Conservation (phyloP, 2,888 invertebrate genomes). For the Drosophila nigricruria region DNA sequence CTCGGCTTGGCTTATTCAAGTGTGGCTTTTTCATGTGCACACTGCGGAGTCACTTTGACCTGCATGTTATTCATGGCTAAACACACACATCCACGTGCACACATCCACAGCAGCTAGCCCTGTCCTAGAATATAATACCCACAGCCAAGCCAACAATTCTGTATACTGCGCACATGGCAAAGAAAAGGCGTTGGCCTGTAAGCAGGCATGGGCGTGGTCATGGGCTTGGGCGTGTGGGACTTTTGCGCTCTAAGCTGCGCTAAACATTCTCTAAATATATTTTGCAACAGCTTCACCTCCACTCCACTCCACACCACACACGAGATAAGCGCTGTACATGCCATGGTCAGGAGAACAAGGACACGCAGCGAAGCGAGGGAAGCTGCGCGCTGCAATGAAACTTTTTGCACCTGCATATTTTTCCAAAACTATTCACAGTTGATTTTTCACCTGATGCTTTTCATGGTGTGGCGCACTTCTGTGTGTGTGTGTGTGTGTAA, state of each 20-base stretch:
- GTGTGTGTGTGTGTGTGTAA: conserved; percentile 17
- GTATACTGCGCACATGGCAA: conserved; percentile 62
- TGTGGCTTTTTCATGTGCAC: conserved; percentile 59
- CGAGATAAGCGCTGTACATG: conserved; percentile 70
- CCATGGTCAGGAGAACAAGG: conserved; percentile 33
- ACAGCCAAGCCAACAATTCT: conserved; percentile 74
- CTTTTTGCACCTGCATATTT: conserved; percentile 80
- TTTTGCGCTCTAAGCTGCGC: conserved; percentile 73
- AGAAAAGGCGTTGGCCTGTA: conserved; percentile 45
- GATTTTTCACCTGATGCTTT: conserved; percentile 82
- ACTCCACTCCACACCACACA: conserved; percentile 12
- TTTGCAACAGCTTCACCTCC: conserved; percentile 69
- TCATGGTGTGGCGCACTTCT: conserved; percentile 34
- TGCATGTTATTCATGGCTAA: conserved; percentile 78
- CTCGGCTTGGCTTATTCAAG: conserved; percentile 67
- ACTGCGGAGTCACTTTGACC: conserved; percentile 73
- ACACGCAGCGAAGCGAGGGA: conserved; percentile 29
- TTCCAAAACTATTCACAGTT: conserved; percentile 81
- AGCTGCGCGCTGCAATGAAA: conserved; percentile 67
- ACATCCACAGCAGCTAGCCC: background rate
- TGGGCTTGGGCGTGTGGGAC: conserved; percentile 28
- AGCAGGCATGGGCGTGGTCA: conserved; percentile 1
- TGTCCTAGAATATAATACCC: conserved; percentile 40
- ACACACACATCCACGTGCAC: conserved; percentile 41
- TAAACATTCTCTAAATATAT: conserved; percentile 81